Evolutionary conservation across 64 coral and sea anemone species (phyloP).

Genomic region (Anthopleura sola): DNA sequence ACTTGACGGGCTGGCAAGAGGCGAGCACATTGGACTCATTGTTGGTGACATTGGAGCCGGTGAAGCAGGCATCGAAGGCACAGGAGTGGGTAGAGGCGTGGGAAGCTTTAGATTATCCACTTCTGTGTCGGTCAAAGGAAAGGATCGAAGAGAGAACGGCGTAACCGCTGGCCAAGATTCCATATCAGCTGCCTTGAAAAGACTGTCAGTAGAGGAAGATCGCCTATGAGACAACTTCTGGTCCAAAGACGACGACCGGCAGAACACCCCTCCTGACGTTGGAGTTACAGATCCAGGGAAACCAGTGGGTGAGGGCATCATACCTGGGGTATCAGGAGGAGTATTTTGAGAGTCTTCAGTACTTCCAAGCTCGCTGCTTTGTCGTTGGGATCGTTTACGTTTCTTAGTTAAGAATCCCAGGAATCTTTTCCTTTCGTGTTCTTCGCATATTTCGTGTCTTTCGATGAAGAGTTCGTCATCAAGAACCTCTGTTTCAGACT

Average conservation of each 20-base stretch:
- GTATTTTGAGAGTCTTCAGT: conserved; percentile 60
- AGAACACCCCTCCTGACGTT: background rate
- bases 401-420: conserved; percentile 90
- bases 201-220: conserved; percentile 73
- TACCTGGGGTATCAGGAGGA: conserved; percentile 52
- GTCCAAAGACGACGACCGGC: conserved; percentile 58
- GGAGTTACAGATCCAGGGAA: conserved; percentile 21
- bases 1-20: conserved; percentile 80
- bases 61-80: conserved; percentile 67
- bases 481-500: conserved; percentile 31
- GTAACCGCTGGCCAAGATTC: conserved; percentile 77
- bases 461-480: conserved; percentile 70
- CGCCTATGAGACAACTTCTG: conserved; percentile 64
- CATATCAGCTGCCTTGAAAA: conserved; percentile 47
- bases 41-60: conserved; percentile 59
- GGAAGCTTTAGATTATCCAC: conserved; percentile 69
- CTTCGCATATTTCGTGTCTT: conserved; percentile 88
- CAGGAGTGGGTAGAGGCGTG: conserved; percentile 83
- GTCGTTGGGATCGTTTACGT: conserved; percentile 72
- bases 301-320: conserved; percentile 24
- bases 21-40: conserved; percentile 82
- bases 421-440: conserved; percentile 95
- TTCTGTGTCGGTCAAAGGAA: conserved; percentile 86
- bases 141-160: conserved; percentile 74
- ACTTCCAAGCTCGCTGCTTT: conserved; percentile 79